These are phyloP conservation scores for Andricus quercusramuli DNA, from an alignment of 2,888 invertebrate genomes.

Conservation along the genomic window DNA sequence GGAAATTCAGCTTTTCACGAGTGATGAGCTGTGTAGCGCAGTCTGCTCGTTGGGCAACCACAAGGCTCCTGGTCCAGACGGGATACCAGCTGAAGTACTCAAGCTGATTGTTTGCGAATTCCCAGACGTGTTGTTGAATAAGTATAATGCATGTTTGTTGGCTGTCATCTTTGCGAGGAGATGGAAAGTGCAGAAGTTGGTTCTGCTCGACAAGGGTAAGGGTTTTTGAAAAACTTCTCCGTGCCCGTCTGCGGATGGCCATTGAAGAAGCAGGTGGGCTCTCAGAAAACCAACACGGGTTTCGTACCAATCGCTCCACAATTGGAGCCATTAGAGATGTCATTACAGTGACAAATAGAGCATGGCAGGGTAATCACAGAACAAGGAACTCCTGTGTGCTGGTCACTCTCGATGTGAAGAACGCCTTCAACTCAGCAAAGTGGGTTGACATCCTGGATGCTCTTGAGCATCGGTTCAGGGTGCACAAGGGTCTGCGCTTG, in stretches of 20 bases:
- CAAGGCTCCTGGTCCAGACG: conserved; percentile 57
- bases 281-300: no score
- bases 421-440: no score
- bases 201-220: conserved; percentile 45
- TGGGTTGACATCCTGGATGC: no score
- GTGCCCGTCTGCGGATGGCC: conserved; percentile 38
- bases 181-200: conserved; percentile 55
- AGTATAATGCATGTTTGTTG: not conserved
- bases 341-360: no score
- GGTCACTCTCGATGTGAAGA: no score
- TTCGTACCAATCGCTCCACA: no score
- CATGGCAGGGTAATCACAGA: no score
- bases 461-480: no score
- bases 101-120: not conserved
- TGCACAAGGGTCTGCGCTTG: no score
- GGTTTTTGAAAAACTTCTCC: conserved; percentile 53
- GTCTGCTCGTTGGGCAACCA: not conserved
- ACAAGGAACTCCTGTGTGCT: no score
- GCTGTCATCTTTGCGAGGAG: conserved; percentile 42
- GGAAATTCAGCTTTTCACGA: not conserved
- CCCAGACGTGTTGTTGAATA: conserved; percentile 20
- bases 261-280: no score
- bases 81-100: conserved; percentile 51
- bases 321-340: no score
- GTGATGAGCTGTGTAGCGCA: not conserved